Base-by-base conservation (phyloP, 1,140 invertebrate genomes). In the Cataglyphis hispanica region DNA sequence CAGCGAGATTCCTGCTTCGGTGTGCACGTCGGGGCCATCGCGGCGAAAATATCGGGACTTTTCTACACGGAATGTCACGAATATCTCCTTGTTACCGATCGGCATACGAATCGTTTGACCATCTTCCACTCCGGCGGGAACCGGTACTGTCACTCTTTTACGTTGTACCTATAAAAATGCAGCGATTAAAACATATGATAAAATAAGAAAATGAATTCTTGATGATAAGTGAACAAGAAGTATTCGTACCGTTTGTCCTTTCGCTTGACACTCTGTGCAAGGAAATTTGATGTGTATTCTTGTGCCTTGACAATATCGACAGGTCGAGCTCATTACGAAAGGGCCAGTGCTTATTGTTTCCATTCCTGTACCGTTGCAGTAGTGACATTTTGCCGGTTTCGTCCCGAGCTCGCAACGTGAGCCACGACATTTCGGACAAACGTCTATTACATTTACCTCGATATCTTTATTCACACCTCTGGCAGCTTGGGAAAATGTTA, bases 351-450 rank as follows among this genome's bases (percentile, higher is more conserved):
- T 97, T 72, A 98, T 97, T 34, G 98, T 98, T 94, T 98, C 98
- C 97, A 99, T 98, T 76, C 99, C 99, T 27, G 98, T 98, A n/a
- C 99, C 99, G 96, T 99, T 98, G 95, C 99, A 99, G 92, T 98
- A 97, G 1, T 96, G 96, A 94, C 99, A 99, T 83, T 96, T 97
- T 1, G 97, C 96, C 27, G 98, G 96, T 93, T 98, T 99, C 0
- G 98, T 98, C 10, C 99, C 99, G 0, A 96, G 96, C 94, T 99
- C 98, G 93, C 97, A 97, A 85, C 98, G 96, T 1, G 95, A 95
- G 25, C 99, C 99, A 58, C 95, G 89, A 94, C 99, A 99, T 94
- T 98, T 98, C 0, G 97, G 96, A 94, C 99, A 99, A 4, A 96
- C 97, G 92, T 99, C 99, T 13, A 99, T 96, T 0, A 99, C 97